These are phyloP conservation scores for Harmothoe impar DNA, from an alignment of 2,888 invertebrate genomes.

Conservation along the genomic window DNA sequence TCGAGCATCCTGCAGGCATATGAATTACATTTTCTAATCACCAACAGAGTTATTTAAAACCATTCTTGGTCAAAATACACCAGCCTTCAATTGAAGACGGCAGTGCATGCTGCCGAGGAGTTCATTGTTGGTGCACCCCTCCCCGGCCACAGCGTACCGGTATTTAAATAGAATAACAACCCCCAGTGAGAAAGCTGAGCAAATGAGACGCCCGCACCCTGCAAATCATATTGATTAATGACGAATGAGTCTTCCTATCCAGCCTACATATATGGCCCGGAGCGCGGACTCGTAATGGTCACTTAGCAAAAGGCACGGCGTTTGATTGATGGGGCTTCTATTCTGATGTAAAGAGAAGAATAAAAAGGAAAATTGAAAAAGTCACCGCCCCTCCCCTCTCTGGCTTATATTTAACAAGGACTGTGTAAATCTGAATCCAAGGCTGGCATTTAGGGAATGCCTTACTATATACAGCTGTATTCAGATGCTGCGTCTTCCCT, in stretches of 20 bases:
- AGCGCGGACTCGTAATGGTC: neutral
- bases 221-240: conserved; percentile 16
- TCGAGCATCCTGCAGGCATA: neutral
- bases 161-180: conserved; percentile 38
- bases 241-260: neutral
- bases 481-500: neutral
- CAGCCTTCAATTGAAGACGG: neutral
- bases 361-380: neutral
- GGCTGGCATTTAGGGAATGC: neutral
- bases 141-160: neutral
- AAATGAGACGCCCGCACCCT: neutral
- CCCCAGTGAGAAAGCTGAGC: neutral
- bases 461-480: neutral
- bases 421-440: neutral
- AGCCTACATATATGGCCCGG: neutral
- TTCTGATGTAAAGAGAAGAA: neutral
- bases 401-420: neutral
- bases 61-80: conserved; percentile 19
- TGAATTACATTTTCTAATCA: conserved; percentile 22
- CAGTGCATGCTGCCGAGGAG: neutral
- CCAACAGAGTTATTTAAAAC: neutral
- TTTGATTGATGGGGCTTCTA: conserved; percentile 15
- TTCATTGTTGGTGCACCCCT: neutral
- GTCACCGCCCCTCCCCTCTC: neutral
- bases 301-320: neutral